These are phyloP conservation scores for Meloidogyne chitwoodi DNA, from an alignment of 1,140 invertebrate genomes.

Conservation along the genomic window DNA sequence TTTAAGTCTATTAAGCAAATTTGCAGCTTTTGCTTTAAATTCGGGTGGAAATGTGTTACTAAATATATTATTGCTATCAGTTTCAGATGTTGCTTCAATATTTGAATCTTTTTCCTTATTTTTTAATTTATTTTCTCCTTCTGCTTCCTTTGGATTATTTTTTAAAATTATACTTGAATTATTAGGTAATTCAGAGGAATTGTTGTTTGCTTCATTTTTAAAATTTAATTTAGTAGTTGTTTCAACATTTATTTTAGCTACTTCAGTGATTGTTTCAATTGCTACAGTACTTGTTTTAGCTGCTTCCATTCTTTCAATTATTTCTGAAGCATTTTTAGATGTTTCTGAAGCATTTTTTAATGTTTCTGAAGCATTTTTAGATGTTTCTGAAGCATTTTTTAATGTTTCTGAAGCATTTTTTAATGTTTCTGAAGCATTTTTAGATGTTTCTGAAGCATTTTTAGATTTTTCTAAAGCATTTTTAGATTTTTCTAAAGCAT, in stretches of 20 bases:
- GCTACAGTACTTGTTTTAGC: neutral
- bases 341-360: too few relatives aligned
- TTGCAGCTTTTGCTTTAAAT: conserved; percentile 11
- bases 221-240: neutral
- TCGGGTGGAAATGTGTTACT: neutral
- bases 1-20: conserved; percentile 19
- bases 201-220: neutral
- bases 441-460: too few relatives aligned
- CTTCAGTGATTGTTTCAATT: neutral
- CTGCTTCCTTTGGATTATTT: neutral
- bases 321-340: too few relatives aligned
- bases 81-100: too few relatives aligned
- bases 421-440: too few relatives aligned
- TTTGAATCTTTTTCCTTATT: too few relatives aligned
- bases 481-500: too few relatives aligned
- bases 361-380: too few relatives aligned
- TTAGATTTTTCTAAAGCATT: too few relatives aligned
- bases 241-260: neutral
- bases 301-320: neutral
- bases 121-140: neutral
- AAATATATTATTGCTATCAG: neutral
- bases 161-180: neutral
- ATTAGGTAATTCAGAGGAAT: neutral
- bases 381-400: too few relatives aligned
- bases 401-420: too few relatives aligned